Evolutionary conservation across 1,140 invertebrate species (phyloP), one percentile per base, ranked within the genome.

Genomic region (Heliconius melpomene): DNA sequence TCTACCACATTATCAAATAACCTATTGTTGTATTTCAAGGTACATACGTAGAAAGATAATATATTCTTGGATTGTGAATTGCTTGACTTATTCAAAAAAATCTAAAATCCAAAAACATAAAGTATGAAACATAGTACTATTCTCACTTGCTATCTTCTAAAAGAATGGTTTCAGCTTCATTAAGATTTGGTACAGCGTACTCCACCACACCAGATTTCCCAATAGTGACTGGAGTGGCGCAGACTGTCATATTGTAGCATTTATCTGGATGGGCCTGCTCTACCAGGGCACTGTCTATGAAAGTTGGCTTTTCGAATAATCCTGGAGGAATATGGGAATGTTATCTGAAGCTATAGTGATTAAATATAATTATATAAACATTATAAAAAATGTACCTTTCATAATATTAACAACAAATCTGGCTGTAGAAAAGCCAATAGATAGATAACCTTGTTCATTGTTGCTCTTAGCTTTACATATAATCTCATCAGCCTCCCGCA

Each of bases 401-500:
- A 93, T 91, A 71, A 92, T 82, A 75, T 90, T 90, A 16, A 86
- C 16, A 2, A 91, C 90, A 72, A 88, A 91, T 89, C 92, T 82
- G 1, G 90, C 92, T 0, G 91, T 89, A 7, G 92, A 83, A 78
- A 93, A 94, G 0, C 92, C 92, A 6, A 93, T 89, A 32, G 92
- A 94, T 2, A 94, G 86, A 74, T 93, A 91, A 0, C 91, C 92
- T 74, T 92, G 90, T 52, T 90, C 92, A 71, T 86, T 86, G 81
- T 93, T 92, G 66, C 86, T 86, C 77, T 93, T 94, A 73, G 92
- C 90, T 66, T 85, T 87, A 76, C 92, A 92, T 72, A 94, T 93
- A 18, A 94, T 88, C 9, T 93, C 92, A 71, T 94, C 91, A 2
- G 91, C 92, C 60, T 93, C 91, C 1, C 92, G 88, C 8, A 94